Evolutionary conservation across 2,888 invertebrate species (phyloP).

Genomic region (Hylaea fasciaria): DNA sequence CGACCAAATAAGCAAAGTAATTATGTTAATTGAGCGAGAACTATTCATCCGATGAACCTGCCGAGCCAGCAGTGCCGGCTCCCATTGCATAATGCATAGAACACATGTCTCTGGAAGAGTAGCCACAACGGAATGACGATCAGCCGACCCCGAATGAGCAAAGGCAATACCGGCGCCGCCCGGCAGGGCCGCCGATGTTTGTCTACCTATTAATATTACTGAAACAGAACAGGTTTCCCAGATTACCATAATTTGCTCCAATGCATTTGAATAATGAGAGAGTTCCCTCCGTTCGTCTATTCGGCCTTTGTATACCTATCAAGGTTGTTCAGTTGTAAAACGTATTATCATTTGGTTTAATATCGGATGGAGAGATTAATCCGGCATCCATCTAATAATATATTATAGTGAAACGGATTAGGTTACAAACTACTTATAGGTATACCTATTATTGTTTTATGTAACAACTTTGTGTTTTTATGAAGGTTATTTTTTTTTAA

Average conservation of each 20-base stretch:
- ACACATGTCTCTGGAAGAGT: conserved; percentile 40
- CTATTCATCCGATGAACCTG: conserved; percentile 32
- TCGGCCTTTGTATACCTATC: conserved; percentile 67
- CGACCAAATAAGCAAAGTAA: conserved; percentile 21
- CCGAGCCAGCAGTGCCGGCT: conserved; percentile 38
- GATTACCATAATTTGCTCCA: conserved; percentile 85
- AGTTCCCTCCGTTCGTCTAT: conserved; percentile 67
- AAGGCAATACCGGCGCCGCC: conserved; percentile 51
- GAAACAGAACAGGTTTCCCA: conserved; percentile 83
- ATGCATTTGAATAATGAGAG: conserved; percentile 84
- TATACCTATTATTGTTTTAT: background rate
- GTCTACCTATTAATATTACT: conserved; percentile 79
- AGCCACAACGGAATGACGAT: conserved; percentile 42
- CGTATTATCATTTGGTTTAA: conserved; percentile 61
- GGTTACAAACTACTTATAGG: conserved; percentile 27
- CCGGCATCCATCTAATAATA: conserved; percentile 43
- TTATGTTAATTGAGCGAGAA: conserved; percentile 36
- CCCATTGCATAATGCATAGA: conserved; percentile 44
- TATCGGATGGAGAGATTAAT: conserved; percentile 52
- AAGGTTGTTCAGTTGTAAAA: conserved; percentile 73
- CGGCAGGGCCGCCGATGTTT: conserved; percentile 63
- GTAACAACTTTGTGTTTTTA: background rate
- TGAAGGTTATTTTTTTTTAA: too few relatives aligned
- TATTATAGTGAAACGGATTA: conserved; percentile 37
- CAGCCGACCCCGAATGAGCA: conserved; percentile 52